These are phyloP conservation scores for Pogonomyrmex californicus DNA, from an alignment of 1,140 invertebrate species.

Conservation along the genomic window DNA sequence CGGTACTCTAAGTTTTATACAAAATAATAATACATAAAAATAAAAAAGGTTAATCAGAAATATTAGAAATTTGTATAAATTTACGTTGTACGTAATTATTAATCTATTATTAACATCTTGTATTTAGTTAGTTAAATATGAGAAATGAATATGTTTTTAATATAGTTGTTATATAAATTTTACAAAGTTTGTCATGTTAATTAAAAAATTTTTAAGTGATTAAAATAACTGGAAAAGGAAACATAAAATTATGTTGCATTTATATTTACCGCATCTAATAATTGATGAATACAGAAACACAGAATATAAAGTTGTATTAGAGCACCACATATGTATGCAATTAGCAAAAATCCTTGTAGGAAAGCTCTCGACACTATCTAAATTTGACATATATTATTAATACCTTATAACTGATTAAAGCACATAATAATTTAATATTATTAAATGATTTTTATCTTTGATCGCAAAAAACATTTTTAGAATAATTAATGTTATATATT, in stretches of 20 bases:
- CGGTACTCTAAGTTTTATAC: conserved; percentile 61
- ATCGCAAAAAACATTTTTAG: neutral
- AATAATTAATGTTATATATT: neutral
- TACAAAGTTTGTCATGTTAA: neutral
- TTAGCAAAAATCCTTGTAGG: conserved; percentile 26
- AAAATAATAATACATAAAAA: neutral
- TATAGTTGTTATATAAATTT: neutral
- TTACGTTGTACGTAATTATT: neutral
- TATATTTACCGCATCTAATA: conserved; percentile 71
- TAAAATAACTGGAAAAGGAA: neutral
- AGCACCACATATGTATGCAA: conserved; percentile 44
- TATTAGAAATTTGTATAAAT: neutral
- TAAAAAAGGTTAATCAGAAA: neutral
- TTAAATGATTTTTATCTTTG: neutral
- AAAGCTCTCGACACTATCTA: neutral
- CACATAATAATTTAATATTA: neutral
- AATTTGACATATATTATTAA: neutral
- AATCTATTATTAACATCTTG: neutral
- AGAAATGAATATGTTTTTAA: neutral
- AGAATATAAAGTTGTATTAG: conserved; percentile 71
- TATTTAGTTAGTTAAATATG: neutral
- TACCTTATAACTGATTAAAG: neutral
- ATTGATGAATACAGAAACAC: conserved; percentile 71
- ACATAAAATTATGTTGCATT: neutral
- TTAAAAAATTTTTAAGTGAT: neutral